A percentile compares a stretch with the other conserved stretches of the same genome.
Conservation (phyloP, 2,797 vertebrate genomes). For the Enteromius anoplus region DNA sequence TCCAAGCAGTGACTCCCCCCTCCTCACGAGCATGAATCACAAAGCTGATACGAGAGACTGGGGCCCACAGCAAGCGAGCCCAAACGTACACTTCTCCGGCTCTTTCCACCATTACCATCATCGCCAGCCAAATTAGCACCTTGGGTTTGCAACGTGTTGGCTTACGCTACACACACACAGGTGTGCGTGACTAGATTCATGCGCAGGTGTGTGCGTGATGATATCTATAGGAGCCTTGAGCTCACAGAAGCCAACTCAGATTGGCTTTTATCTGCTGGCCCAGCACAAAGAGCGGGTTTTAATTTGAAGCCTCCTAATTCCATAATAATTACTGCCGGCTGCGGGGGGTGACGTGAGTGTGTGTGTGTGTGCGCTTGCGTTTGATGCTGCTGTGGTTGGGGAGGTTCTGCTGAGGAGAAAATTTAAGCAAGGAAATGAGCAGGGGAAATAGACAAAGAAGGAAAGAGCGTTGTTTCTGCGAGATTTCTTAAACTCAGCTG, state of each 20-base stretch:
- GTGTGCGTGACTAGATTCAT: constrained; percentile 5
- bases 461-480: constrained; percentile 62
- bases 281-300: constrained; percentile 68
- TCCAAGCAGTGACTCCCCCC: constrained; percentile 54
- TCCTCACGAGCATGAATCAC: constrained; percentile 63
- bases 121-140: constrained; percentile 39
- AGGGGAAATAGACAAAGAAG: constrained; percentile 75
- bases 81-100: constrained; percentile 48
- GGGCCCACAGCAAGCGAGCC: constrained; percentile 39
- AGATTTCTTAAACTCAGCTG: constrained; percentile 69
- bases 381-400: constrained; percentile 63
- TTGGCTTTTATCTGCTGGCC: constrained; percentile 72
- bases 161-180: constrained; percentile 4
- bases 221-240: constrained; percentile 45
- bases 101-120: constrained; percentile 51
- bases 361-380: constrained; percentile 53
- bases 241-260: constrained; percentile 41
- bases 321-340: constrained; percentile 78
- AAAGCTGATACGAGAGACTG: constrained; percentile 62
- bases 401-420: constrained; percentile 59
- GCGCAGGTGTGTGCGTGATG: constrained; percentile 20
- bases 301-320: constrained; percentile 75
- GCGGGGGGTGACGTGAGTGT: constrained; percentile 69
- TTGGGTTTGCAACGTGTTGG: constrained; percentile 16
- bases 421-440: constrained; percentile 79